phyloP scores from a whole-genome alignment of 1,140 invertebrate species.

The Drosophila obscura region DNA sequence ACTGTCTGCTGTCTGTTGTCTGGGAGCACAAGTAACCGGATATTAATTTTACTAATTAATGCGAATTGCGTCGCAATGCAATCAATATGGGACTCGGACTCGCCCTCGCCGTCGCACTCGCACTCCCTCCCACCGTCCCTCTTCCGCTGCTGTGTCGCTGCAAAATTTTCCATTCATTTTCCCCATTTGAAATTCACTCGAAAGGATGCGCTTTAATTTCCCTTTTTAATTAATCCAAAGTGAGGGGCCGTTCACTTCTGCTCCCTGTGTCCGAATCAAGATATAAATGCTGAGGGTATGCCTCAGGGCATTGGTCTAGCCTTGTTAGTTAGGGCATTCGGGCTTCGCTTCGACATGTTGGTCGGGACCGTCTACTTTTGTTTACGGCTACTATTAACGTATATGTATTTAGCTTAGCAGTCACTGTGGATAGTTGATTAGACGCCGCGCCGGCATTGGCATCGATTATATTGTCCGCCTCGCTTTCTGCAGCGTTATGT shows the following conservation, averaged over 20 bases:
- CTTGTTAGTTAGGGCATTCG: constrained; percentile 19
- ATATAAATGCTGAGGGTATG: constrained; percentile 20
- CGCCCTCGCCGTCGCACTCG: no score
- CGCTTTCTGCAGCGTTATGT: constrained; percentile 26
- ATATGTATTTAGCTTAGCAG: constrained; percentile 31
- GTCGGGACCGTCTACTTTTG: constrained; percentile 13
- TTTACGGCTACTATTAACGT: constrained; percentile 48
- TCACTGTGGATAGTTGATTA: constrained; percentile 38
- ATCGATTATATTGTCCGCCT: constrained; percentile 64
- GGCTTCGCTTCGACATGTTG: constrained; percentile 22
- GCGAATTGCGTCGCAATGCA: constrained; percentile 51
- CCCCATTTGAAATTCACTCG: constrained; percentile 20
- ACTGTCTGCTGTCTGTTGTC: neutral
- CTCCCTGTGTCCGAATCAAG: no score
- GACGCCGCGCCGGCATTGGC: constrained; percentile 41
- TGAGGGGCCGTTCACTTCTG: neutral
- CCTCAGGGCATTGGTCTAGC: constrained; percentile 3
- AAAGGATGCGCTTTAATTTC: constrained; percentile 35
- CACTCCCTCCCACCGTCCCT: constrained; percentile 7
- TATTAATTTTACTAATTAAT: constrained; percentile 69
- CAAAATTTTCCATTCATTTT: constrained; percentile 33
- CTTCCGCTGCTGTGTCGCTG: constrained; percentile 10
- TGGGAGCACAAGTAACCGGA: constrained; percentile 45
- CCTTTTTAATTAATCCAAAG: constrained; percentile 46
- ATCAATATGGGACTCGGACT: constrained; percentile 12